Evolutionary conservation across 2,888 invertebrate species (phyloP), one percentile per base, ranked within the genome.

Genomic region (Leptinotarsa peninsularis): DNA sequence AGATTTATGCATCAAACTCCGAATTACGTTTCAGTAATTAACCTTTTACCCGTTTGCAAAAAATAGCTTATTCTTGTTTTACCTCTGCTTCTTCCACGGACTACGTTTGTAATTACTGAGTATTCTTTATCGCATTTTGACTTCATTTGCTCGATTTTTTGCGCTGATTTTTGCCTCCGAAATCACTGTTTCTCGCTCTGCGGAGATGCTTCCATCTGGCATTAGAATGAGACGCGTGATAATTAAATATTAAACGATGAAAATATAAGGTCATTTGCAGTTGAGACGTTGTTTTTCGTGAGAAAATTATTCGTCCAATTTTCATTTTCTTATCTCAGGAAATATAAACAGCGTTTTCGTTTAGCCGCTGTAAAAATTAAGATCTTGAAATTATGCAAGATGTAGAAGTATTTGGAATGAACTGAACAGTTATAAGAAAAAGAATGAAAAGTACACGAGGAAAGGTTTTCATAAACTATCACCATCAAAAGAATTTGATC

Each of bases 41-140:
- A 80, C 78, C 79, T 81, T 81, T 78, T 77, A 71, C 76, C 77
- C 75, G 70, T 77, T 71, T 72, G 56, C 76, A 68, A 67, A 72
- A 71, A 76, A 80, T 76, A 73, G 76, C 73, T 68, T 76, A 72
- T 74, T 71, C 72, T 73, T 77, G 76, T 77, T 76, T 63, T 75
- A 72, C 75, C 74, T 73, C 66, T 69, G 56, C 73, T 73, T 67
- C 75, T 76, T 67, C 76, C 74, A 71, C 67, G 71, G 72, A 72
- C 77, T 71, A 67, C 77, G 66, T 71, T 75, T 78, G 83, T 85
- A 86, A 87, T 87, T 87, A 86, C 83, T 84, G 85, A 85, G 85
- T 84, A 87, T 87, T 87, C 86, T 87, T 87, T 85, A 86, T 87
- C 84, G 79, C 82, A 83, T 86, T 85, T 85, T 77, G 79, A 79